Percentiles rank a stretch among this genome's conserved stretches.
Evolutionary conservation across 2,797 vertebrate species (phyloP).

Genomic region (Anguilla marmorata): DNA sequence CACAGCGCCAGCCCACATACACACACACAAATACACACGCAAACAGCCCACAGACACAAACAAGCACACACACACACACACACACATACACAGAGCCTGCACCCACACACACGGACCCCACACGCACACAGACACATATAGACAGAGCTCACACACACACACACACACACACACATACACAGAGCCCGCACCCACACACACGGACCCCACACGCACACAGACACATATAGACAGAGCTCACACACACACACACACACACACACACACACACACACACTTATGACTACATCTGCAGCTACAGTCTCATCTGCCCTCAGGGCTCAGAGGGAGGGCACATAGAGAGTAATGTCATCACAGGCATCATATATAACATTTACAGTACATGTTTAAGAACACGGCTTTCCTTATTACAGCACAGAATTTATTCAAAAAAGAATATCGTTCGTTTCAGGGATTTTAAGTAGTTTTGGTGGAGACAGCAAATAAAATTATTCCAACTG

Average conservation of each 20-base stretch:
- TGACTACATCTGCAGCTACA: neutral
- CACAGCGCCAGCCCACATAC: neutral
- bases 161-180: neutral
- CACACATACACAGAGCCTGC: neutral
- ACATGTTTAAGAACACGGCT: neutral
- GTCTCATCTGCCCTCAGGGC: neutral
- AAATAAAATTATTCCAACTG: neutral
- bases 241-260: neutral
- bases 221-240: no score
- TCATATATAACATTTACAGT: neutral
- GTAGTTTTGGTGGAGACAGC: neutral
- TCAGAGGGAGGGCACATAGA: neutral
- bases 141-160: neutral
- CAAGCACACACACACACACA: neutral
- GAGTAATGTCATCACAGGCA: neutral
- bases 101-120: neutral
- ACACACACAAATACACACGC: neutral
- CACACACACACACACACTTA: neutral
- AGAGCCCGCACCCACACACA: neutral
- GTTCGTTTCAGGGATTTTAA: neutral
- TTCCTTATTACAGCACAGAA: no score
- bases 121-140: no score
- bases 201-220: no score
- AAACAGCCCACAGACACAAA: neutral
- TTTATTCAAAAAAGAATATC: neutral